A percentile compares a stretch with the other conserved stretches of the same genome.
phyloP scores from a whole-genome alignment of 2,888 invertebrate genomes.

The Acronicta psi region DNA sequence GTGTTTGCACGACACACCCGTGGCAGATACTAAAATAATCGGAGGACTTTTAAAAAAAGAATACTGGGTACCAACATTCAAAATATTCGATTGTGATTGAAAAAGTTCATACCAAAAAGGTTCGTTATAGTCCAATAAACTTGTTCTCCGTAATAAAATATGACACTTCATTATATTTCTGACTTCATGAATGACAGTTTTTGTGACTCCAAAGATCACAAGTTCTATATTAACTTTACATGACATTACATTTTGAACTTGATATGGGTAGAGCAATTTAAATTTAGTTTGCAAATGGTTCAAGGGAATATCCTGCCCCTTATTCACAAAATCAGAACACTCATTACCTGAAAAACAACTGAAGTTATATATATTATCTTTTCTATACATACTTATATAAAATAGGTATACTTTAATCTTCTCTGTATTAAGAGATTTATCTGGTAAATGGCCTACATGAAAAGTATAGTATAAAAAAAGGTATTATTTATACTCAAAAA shows the following conservation, averaged over 20 bases:
- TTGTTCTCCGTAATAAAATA: slow-evolving; percentile 2
- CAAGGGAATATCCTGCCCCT: background rate
- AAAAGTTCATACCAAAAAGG: background rate
- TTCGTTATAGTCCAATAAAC: background rate
- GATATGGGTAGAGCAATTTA: slow-evolving; percentile 42
- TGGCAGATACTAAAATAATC: too few relatives aligned
- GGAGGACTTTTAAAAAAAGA: background rate
- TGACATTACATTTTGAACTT: slow-evolving; percentile 19
- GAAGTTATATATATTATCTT: too few relatives aligned
- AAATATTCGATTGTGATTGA: background rate
- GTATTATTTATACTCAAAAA: too few relatives aligned
- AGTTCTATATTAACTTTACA: slow-evolving; percentile 10
- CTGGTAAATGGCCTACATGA: too few relatives aligned
- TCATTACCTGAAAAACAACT: too few relatives aligned
- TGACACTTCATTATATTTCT: slow-evolving; percentile 10
- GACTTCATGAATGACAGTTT: slow-evolving; percentile 10
- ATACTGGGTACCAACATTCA: too few relatives aligned
- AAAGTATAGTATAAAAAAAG: too few relatives aligned
- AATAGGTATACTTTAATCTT: too few relatives aligned
- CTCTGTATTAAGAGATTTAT: too few relatives aligned
- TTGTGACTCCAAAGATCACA: slow-evolving; percentile 8
- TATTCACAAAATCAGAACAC: too few relatives aligned
- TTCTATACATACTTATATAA: too few relatives aligned
- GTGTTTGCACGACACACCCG: too few relatives aligned
- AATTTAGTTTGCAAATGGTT: slow-evolving; percentile 16